Base-by-base conservation (phyloP, 2,113 vertebrate species). In the Cepphus grylle region DNA sequence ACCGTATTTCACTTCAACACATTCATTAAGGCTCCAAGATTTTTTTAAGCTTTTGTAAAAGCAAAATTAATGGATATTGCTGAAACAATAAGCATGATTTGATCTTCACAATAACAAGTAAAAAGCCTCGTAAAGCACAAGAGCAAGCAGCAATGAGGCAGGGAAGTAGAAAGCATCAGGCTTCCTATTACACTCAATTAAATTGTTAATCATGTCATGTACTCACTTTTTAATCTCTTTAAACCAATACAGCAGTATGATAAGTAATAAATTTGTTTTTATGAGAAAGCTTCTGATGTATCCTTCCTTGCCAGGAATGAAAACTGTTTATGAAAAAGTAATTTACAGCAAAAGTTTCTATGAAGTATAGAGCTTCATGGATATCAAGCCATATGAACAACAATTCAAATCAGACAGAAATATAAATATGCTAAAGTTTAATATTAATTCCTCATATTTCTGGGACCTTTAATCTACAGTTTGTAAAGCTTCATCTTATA, bases 261-360 rank as follows among this genome's bases (percentile, higher is more conserved):
- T 71, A 82, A 93, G 58, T 85, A 93, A 87, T 85, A 94, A 65
- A 83, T 87, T 89, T n/a, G 23, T 11, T 92, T 94, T 91, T 85
- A 72, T 93, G 91, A 77, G 73, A 80, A 85, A 73, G 70, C 58
- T 73, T 88, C 71, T 83, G 20, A 81, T 71, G 29, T 63, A 45
- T 43, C 38, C 19, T 77, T 47, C 38, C 29, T 61, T 95, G 73
- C 58, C 69, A 93, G 40, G 61, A 90, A 67, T 63, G 63, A 91
- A 88, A 84, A 72, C 11, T 83, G 32, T 88, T 94, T 71, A 72
- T 66, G 62, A 96, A 90, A 85, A 82, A 71, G 25, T 85, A 71
- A 92, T 89, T 40, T 76, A 40, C 71, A 95, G 55, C 47, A 73
- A 78, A 94, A 92, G 63, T 79, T 93, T 81, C 49, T 86, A 76